Evolutionary conservation across 1,140 invertebrate genomes (phyloP).

Genomic region (Cecropterus lyciades): DNA sequence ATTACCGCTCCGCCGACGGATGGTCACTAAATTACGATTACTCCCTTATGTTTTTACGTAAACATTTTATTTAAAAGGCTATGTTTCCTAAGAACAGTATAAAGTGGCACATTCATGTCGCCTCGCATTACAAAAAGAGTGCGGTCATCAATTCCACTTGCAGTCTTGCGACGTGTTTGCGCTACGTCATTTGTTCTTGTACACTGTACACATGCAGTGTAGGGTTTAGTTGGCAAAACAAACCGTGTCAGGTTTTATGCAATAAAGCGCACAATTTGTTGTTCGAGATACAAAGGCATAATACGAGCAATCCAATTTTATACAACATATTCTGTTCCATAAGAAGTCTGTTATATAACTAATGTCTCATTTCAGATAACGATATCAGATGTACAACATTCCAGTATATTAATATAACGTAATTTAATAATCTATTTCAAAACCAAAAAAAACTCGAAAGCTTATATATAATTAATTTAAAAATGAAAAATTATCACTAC

Average conservation of each 20-base stretch:
- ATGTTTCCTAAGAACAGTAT: constrained; percentile 17
- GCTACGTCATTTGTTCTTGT: constrained; percentile 32
- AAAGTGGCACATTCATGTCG: constrained; percentile 32
- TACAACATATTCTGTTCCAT: neutral
- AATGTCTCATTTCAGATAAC: no score
- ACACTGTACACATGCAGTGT: neutral
- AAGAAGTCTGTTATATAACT: neutral
- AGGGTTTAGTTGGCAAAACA: neutral
- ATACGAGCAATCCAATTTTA: neutral
- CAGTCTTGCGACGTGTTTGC: constrained; percentile 9
- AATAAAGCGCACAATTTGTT: neutral
- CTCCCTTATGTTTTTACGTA: no score
- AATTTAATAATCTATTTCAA: no score
- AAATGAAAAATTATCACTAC: no score
- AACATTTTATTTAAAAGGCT: no score
- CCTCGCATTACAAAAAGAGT: constrained; percentile 27
- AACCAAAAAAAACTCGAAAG: no score
- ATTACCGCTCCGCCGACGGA: no score
- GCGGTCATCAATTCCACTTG: constrained; percentile 28
- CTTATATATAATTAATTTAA: no score
- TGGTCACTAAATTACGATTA: no score
- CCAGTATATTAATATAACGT: no score
- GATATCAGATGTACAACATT: no score
- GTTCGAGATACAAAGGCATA: neutral
- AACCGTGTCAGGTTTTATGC: neutral